phyloP scores from a whole-genome alignment of 2,797 vertebrate species.

The Myioborus miniatus region DNA sequence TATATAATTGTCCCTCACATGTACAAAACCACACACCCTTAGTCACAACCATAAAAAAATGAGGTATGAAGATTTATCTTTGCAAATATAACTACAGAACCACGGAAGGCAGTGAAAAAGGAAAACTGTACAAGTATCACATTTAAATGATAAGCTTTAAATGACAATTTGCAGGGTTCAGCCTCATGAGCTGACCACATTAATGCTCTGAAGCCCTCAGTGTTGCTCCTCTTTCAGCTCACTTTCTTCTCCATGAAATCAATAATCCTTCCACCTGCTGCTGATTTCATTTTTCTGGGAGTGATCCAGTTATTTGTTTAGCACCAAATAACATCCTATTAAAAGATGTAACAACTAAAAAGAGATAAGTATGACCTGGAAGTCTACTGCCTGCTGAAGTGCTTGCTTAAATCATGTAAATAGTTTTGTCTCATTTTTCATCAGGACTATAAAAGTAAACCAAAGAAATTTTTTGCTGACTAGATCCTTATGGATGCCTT shows the following conservation, averaged over 20 bases:
- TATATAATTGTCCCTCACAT: background rate
- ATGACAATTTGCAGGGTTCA: background rate
- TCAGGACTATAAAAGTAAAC: background rate
- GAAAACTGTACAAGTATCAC: fast-evolving
- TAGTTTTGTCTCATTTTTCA: background rate
- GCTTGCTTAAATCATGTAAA: background rate
- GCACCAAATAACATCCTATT: background rate
- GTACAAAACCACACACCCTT: background rate
- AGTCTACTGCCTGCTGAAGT: background rate
- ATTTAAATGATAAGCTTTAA: background rate
- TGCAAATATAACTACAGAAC: background rate
- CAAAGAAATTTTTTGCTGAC: background rate
- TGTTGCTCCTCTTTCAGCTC: background rate
- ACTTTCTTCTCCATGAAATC: background rate
- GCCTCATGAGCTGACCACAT: background rate
- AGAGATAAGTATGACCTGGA: background rate
- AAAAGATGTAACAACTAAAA: background rate
- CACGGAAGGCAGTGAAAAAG: background rate
- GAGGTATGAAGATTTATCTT: background rate
- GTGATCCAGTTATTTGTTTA: background rate
- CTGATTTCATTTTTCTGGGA: background rate
- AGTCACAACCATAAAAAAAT: background rate
- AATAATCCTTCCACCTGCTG: background rate
- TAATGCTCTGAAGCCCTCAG: background rate
- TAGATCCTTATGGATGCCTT: background rate